A percentile compares a stretch with the other conserved stretches of the same genome.
Conservation (phyloP, 1,140 invertebrate species). For the Drosophila parvula region DNA sequence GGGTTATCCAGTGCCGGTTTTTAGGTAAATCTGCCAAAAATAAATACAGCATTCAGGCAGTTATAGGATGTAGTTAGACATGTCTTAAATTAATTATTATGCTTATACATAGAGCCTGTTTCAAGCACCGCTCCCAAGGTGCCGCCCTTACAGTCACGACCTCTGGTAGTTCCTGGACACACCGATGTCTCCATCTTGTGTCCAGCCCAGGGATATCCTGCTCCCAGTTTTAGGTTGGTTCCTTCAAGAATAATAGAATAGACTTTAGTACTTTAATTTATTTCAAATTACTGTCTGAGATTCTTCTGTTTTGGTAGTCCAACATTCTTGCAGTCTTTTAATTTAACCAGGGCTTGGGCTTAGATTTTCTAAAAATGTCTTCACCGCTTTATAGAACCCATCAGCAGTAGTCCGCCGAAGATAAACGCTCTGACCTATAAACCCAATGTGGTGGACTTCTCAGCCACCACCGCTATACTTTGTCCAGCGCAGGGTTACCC, state of each 20-base stretch:
- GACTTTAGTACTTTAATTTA: neutral
- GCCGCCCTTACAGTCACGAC: slow-evolving; percentile 79
- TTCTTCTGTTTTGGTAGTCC: slow-evolving; percentile 11
- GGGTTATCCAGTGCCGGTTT: slow-evolving; percentile 88
- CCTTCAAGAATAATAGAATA: neutral
- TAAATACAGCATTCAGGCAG: slow-evolving; percentile 36
- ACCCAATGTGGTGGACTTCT: slow-evolving; percentile 60
- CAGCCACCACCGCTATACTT: slow-evolving; percentile 84
- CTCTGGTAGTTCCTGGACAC: slow-evolving; percentile 51
- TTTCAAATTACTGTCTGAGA: neutral
- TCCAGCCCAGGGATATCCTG: slow-evolving; percentile 88
- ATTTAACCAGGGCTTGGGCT: neutral
- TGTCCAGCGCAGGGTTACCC: slow-evolving; percentile 91
- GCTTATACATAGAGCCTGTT: slow-evolving; percentile 90
- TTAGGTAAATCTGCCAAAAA: slow-evolving; percentile 85
- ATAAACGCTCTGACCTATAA: slow-evolving; percentile 81
- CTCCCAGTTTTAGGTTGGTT: slow-evolving; percentile 86
- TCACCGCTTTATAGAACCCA: slow-evolving; percentile 86
- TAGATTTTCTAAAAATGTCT: neutral
- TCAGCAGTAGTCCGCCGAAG: slow-evolving; percentile 88
- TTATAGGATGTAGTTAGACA: neutral
- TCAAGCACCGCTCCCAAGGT: slow-evolving; percentile 85
- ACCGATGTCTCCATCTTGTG: slow-evolving; percentile 86
- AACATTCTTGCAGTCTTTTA: slow-evolving; percentile 26
- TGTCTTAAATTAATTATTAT: neutral